phyloP scores from a whole-genome alignment of 2,797 vertebrate genomes.

The Moxostoma hubbsi region DNA sequence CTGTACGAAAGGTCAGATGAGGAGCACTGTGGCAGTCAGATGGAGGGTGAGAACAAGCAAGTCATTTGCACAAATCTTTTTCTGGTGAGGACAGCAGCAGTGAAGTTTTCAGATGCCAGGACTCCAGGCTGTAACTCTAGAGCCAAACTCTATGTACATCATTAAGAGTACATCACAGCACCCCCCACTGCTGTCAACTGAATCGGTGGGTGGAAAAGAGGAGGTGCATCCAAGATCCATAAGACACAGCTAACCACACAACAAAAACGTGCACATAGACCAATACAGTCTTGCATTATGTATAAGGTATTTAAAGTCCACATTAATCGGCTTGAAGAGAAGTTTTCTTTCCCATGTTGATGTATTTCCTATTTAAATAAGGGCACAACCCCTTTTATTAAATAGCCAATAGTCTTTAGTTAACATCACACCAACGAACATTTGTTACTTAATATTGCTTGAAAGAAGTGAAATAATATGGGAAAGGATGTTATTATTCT shows the following conservation, averaged over 20 bases:
- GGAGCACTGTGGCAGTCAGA: slow-evolving; percentile 50
- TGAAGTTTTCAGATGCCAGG: slow-evolving; percentile 33
- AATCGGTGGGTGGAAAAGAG: no score
- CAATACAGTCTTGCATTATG: not conserved
- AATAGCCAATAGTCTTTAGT: no score
- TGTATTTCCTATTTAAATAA: no score
- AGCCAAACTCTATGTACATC: slow-evolving; percentile 30
- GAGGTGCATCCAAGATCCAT: not conserved
- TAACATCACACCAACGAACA: no score
- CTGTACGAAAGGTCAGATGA: slow-evolving; percentile 65
- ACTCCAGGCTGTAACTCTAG: slow-evolving; percentile 35
- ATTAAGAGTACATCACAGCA: slow-evolving; percentile 32
- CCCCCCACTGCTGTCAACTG: not conserved
- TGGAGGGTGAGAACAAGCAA: slow-evolving; percentile 37
- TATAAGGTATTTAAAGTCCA: not conserved
- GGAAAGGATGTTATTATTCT: no score
- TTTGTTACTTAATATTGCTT: no score
- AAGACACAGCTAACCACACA: not conserved
- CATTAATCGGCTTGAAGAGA: no score
- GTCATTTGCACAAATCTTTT: slow-evolving; percentile 46
- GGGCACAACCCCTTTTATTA: no score
- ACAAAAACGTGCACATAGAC: not conserved
- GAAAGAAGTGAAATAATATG: no score
- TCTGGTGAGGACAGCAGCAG: slow-evolving; percentile 30
- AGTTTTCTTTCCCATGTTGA: no score